A percentile compares a stretch with the other conserved stretches of the same genome.
Evolutionary conservation across 2,113 vertebrate genomes (phyloP).

Genomic region (Campylorhamphus procurvoides): DNA sequence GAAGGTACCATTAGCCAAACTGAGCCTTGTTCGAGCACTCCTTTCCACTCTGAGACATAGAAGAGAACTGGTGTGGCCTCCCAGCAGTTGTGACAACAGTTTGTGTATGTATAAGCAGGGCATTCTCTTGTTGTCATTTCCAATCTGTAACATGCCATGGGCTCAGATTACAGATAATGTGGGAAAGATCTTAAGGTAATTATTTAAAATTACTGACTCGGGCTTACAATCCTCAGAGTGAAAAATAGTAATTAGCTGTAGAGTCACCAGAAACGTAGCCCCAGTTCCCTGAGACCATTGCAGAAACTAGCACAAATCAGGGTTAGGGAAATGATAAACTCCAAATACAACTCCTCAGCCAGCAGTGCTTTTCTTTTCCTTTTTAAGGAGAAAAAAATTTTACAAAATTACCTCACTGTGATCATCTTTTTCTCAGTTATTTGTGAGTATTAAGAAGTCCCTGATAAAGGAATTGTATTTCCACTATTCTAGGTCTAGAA

Average conservation of each 20-base stretch:
- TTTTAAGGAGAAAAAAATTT: not conserved
- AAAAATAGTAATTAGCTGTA: not conserved
- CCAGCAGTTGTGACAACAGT: not conserved
- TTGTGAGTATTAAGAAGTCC: not conserved
- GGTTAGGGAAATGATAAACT: not conserved
- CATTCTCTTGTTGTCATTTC: not conserved
- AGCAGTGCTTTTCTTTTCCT: not conserved
- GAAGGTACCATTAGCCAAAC: not conserved
- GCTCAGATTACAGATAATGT: not conserved
- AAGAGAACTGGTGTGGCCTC: not conserved
- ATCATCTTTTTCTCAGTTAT: not conserved
- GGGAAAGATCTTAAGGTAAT: not conserved
- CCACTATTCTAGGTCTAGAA: not conserved
- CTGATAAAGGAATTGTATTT: not conserved
- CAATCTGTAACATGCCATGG: not conserved
- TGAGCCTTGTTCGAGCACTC: not conserved
- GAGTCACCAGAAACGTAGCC: not conserved
- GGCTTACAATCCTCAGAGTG: not conserved
- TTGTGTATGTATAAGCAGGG: not conserved
- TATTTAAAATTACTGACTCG: not conserved
- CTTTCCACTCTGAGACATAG: not conserved
- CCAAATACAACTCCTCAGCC: not conserved
- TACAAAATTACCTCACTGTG: not conserved
- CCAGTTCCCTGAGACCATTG: not conserved
- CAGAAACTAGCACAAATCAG: not conserved